These are phyloP conservation scores for Ephialtes manifestator DNA, from an alignment of 2,888 invertebrate species.

Conservation along the genomic window DNA sequence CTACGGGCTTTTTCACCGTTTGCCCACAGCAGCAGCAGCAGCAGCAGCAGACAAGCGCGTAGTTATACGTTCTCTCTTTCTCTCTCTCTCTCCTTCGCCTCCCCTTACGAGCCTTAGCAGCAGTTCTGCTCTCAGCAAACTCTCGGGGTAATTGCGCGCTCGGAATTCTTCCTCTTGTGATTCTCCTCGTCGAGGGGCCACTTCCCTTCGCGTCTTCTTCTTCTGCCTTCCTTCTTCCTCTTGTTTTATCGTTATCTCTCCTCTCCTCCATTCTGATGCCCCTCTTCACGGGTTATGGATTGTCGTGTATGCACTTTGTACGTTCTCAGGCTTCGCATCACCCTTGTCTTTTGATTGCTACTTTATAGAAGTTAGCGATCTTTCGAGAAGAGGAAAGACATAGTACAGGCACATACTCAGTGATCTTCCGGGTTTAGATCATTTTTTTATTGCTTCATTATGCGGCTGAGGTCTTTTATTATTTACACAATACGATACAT, in stretches of 20 bases:
- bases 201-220: conserved; percentile 34
- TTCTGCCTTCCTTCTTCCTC: conserved; percentile 61
- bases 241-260: conserved; percentile 59
- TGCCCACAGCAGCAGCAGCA: conserved; percentile 71
- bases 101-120: conserved; percentile 28
- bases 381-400: not conserved
- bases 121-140: conserved; percentile 62
- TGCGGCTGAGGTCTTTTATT: not conserved
- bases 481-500: not conserved
- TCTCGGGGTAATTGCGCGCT: conserved; percentile 75
- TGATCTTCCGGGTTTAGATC: conserved; percentile 4
- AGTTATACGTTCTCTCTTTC: conserved; percentile 49
- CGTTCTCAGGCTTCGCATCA: conserved; percentile 42
- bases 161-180: conserved; percentile 72
- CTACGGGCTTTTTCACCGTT: conserved; percentile 84
- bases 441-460: not conserved
- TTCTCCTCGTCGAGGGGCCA: conserved; percentile 40
- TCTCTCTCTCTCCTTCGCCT: conserved; percentile 30
- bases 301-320: not conserved
- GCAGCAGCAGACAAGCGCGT: conserved; percentile 68
- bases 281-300: conserved; percentile 28
- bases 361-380: conserved; percentile 1
- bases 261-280: conserved; percentile 67
- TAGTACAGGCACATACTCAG: conserved; percentile 1
- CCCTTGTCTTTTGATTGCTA: conserved; percentile 27